phyloP scores from a whole-genome alignment of 35 echinoderm and acorn worm genomes.

The Apostichopus californicus region DNA sequence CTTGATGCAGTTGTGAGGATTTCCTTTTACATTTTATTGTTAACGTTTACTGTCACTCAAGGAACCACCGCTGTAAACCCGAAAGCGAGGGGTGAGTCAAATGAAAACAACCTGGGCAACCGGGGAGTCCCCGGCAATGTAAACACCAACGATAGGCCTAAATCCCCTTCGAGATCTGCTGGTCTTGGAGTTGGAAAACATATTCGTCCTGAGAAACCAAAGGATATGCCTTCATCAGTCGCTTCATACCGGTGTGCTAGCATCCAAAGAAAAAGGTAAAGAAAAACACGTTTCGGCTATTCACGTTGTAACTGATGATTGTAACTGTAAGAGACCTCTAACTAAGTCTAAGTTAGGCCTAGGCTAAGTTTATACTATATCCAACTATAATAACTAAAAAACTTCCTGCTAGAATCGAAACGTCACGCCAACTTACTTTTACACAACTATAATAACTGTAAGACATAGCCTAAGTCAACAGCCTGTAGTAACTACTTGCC shows the following conservation, averaged over 20 bases:
- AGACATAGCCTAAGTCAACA: too few species aligned
- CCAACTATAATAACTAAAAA: too few species aligned
- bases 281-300: neutral
- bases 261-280: neutral
- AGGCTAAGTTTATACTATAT: neutral
- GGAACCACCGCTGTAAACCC: neutral
- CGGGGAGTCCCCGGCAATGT: constrained; percentile 5
- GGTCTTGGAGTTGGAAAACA: neutral
- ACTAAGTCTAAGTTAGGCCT: neutral
- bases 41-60: neutral
- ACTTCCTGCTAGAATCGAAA: neutral
- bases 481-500: too few species aligned
- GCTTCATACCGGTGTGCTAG: neutral
- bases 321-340: neutral
- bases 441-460: too few species aligned
- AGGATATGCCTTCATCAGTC: neutral
- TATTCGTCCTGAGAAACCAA: too few species aligned
- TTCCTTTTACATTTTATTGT: neutral
- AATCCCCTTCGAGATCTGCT: neutral
- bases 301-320: neutral
- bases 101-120: neutral
- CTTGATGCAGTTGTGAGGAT: neutral
- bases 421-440: too few species aligned
- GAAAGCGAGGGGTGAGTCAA: neutral
- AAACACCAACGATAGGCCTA: neutral